Evolutionary conservation across 2,113 vertebrate species (phyloP).

Genomic region (Phaethornis superciliosus): DNA sequence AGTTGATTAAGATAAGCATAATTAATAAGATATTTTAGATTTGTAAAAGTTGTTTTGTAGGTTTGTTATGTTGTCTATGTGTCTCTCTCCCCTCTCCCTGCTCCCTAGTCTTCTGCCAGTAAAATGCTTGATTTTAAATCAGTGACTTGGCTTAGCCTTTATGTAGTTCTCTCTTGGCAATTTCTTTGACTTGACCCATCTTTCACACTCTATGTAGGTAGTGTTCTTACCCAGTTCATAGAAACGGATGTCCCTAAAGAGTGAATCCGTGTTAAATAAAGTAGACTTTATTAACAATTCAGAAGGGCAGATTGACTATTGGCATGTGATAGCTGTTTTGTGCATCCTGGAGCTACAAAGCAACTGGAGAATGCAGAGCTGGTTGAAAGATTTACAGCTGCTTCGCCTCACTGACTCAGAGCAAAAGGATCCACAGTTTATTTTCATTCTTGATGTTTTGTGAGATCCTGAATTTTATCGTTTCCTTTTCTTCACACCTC

Average conservation of each 20-base stretch:
- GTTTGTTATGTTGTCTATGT: fast-evolving
- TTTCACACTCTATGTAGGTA: background rate
- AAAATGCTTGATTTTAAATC: constrained; percentile 1
- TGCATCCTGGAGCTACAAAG: background rate
- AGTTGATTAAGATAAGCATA: background rate
- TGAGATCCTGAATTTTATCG: background rate
- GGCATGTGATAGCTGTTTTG: background rate
- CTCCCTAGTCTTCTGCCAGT: background rate
- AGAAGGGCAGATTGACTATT: background rate
- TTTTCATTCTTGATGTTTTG: background rate
- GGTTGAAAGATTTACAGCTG: constrained; percentile 12
- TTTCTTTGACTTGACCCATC: constrained; percentile 9
- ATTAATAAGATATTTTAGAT: background rate
- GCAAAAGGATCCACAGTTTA: background rate
- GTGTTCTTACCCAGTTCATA: background rate
- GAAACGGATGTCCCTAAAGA: background rate
- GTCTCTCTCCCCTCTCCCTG: fast-evolving
- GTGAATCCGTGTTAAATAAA: background rate
- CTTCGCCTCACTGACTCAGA: background rate
- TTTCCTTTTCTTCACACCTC: background rate
- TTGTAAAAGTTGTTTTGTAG: background rate
- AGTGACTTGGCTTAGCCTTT: background rate
- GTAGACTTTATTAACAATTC: background rate
- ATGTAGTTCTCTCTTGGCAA: background rate
- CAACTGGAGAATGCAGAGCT: background rate